Conservation (phyloP, 2,888 invertebrate genomes). For the Ceriagrion tenellum region DNA sequence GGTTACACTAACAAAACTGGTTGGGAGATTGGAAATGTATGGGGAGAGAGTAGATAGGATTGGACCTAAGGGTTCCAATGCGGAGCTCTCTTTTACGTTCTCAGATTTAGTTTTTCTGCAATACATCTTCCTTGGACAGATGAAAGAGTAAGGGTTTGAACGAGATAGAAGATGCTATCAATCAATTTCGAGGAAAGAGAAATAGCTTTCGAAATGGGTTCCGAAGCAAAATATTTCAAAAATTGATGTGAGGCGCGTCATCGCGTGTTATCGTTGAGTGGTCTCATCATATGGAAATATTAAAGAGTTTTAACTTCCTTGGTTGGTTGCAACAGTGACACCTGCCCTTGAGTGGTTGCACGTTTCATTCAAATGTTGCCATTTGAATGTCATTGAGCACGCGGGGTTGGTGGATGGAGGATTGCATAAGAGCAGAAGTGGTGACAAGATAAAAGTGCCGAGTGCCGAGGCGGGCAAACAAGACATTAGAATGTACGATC, state of each 20-base stretch:
- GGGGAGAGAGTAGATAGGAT: not conserved
- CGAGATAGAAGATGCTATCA: not conserved
- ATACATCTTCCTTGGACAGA: not conserved
- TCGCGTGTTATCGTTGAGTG: not conserved
- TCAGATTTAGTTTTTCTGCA: not conserved
- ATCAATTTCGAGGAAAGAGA: not conserved
- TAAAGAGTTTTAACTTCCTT: too few relatives aligned
- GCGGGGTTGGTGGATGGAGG: too few relatives aligned
- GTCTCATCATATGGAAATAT: not conserved
- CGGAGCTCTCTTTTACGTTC: not conserved
- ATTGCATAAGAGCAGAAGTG: too few relatives aligned
- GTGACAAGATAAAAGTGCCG: not conserved
- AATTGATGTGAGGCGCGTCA: constrained; percentile 1
- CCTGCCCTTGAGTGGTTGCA: too few relatives aligned
- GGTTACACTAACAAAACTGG: not conserved
- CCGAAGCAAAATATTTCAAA: not conserved
- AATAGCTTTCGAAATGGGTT: not conserved
- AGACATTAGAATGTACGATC: too few relatives aligned
- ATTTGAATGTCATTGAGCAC: too few relatives aligned
- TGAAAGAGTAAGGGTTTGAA: not conserved
- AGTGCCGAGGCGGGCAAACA: not conserved
- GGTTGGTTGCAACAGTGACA: too few relatives aligned
- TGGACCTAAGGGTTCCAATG: not conserved
- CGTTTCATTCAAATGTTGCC: too few relatives aligned
- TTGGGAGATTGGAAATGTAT: not conserved